phyloP scores from a whole-genome alignment of 2,888 invertebrate genomes.

The Trissoscelio sp. region DNA sequence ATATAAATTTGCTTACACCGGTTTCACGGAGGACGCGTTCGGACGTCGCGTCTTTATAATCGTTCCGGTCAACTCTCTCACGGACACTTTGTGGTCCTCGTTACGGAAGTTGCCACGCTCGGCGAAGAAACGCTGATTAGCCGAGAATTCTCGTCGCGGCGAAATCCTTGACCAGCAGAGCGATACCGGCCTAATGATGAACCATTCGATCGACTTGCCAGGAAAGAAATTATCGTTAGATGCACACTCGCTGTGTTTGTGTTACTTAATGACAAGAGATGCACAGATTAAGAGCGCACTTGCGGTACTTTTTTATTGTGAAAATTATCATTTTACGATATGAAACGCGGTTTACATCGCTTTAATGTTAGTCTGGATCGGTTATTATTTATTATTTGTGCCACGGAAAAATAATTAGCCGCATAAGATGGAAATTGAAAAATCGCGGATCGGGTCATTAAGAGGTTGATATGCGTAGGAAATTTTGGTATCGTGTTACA shows the following conservation, averaged over 20 bases:
- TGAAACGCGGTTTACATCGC: slow-evolving; percentile 42
- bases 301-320: slow-evolving; percentile 66
- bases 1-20: slow-evolving; percentile 80
- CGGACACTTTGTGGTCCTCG: slow-evolving; percentile 71
- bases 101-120: slow-evolving; percentile 70
- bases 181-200: slow-evolving; percentile 69
- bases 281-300: slow-evolving; percentile 64
- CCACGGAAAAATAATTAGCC: slow-evolving; percentile 15
- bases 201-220: slow-evolving; percentile 68
- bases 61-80: slow-evolving; percentile 73
- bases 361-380: slow-evolving; percentile 30
- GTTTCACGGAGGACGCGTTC: slow-evolving; percentile 74
- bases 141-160: slow-evolving; percentile 69
- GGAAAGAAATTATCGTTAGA: slow-evolving; percentile 66
- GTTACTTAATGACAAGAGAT: slow-evolving; percentile 69
- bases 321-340: slow-evolving; percentile 63
- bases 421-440: slow-evolving; percentile 21
- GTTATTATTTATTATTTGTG: slow-evolving; percentile 43
- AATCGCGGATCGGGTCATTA: not conserved
- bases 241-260: slow-evolving; percentile 62
- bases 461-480: not conserved
- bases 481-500: not conserved
- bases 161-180: slow-evolving; percentile 71
- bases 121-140: slow-evolving; percentile 70
- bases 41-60: slow-evolving; percentile 72